Base-by-base conservation (phyloP, 2,797 vertebrate genomes). In the Muraenolepis orangiensis region DNA sequence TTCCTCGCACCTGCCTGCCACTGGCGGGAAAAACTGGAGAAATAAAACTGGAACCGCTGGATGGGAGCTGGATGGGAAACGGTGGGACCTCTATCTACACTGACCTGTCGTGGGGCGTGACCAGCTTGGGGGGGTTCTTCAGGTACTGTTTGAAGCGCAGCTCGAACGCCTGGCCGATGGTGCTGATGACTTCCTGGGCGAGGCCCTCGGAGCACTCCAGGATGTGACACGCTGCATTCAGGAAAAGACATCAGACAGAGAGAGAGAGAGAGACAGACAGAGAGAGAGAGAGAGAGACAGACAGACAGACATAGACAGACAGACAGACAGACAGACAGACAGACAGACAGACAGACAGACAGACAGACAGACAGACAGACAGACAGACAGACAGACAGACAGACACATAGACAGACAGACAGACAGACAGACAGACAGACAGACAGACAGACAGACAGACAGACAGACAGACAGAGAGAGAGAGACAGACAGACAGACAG, bases 121-220 rank as follows among this genome's bases (percentile, higher is more conserved):
- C 97, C 73, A 99, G 92, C 85, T 98, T 99, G 0, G 98, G 98
- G 1, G 98, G 98, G 84, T 97, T 98, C 90, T 98, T 98, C 85
- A 99, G 94, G 91, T 99, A 99, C 85, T 99, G 98, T 87, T 99
- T 99, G 90, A 99, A 99, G 8, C 98, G 96, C 72, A 99, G 90
- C 84, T 99, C 98, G 0, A 98, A 99, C 72, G 97, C 97, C 90
- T 99, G 97, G 4, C 97, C 97, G 0, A 99, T 98, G 87, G 98
- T 98, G 92, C 97, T 99, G 94, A 99, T 99, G 80, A 99, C 98
- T 0, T 99, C 97, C 93, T 99, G 98, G 0, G 98, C 97, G 61
- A 98, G 90, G 74, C 97, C 98, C 85, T 99, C 97, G 0, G 96
- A 94, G 84, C 97, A 99, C 91, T 99, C 97, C 91, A 99, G 88